phyloP scores from a whole-genome alignment of 1,140 invertebrate genomes.

The Cydia fagiglandana region DNA sequence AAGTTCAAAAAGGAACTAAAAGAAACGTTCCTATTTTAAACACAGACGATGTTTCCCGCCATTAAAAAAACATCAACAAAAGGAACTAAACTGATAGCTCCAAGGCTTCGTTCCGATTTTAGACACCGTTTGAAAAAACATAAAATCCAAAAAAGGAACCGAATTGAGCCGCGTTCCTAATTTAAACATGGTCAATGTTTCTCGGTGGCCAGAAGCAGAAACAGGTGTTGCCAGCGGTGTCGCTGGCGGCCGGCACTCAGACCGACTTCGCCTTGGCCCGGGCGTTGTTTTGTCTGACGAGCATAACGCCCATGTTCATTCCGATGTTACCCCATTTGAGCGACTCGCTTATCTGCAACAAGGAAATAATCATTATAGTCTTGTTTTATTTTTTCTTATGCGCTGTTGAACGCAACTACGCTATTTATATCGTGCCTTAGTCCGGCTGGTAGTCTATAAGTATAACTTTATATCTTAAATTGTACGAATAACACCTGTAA shows the following conservation, averaged over 20 bases:
- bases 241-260: slow-evolving; percentile 68
- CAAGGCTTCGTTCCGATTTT: slow-evolving; percentile 7
- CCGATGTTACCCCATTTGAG: slow-evolving; percentile 84
- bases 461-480: too few relatives aligned
- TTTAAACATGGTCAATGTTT: slow-evolving; percentile 64
- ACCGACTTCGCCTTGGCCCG: slow-evolving; percentile 75
- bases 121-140: slow-evolving; percentile 3
- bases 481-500: too few relatives aligned
- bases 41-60: background rate
- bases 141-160: background rate
- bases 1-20: slow-evolving; percentile 20
- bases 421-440: too few relatives aligned
- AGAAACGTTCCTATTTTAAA: slow-evolving; percentile 15
- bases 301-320: slow-evolving; percentile 83
- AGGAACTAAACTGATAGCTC: background rate
- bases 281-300: slow-evolving; percentile 78
- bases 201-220: slow-evolving; percentile 62
- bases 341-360: slow-evolving; percentile 84
- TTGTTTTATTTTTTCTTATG: background rate
- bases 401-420: background rate
- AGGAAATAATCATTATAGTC: slow-evolving; percentile 41
- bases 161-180: slow-evolving; percentile 31
- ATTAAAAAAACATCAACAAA: background rate
- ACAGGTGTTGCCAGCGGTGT: slow-evolving; percentile 51
- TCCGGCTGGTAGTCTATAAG: too few relatives aligned